These are phyloP conservation scores for Hestina assimilis DNA, from an alignment of 1,140 invertebrate species.

Conservation along the genomic window DNA sequence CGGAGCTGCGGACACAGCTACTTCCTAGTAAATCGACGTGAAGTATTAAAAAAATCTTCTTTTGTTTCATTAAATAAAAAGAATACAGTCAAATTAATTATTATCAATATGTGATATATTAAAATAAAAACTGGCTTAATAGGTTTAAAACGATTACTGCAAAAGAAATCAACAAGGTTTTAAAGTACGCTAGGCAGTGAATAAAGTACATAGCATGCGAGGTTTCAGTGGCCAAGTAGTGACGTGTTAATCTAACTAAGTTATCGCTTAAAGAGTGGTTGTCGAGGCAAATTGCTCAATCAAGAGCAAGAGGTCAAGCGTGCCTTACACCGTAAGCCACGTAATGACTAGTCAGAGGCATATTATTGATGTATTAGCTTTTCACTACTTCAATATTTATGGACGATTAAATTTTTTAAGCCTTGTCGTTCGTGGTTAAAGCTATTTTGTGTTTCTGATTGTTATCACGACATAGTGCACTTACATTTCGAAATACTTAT, in stretches of 20 bases:
- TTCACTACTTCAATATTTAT: slow-evolving; percentile 42
- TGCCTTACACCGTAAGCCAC: slow-evolving; percentile 53
- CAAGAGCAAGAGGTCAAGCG: slow-evolving; percentile 54
- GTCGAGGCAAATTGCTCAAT: slow-evolving; percentile 64
- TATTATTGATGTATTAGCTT: slow-evolving; percentile 39
- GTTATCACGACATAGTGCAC: background rate
- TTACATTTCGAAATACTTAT: background rate
- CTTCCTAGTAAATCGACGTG: too few species aligned
- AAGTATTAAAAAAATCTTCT: too few species aligned
- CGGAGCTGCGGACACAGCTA: too few species aligned
- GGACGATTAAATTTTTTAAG: slow-evolving; percentile 22
- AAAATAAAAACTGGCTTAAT: too few species aligned
- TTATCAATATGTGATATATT: too few species aligned
- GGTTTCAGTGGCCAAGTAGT: slow-evolving; percentile 30
- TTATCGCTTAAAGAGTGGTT: slow-evolving; percentile 48
- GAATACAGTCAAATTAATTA: too few species aligned
- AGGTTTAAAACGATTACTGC: too few species aligned
- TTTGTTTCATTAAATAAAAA: too few species aligned
- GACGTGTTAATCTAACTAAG: slow-evolving; percentile 57
- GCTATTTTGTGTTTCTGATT: background rate
- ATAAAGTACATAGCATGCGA: slow-evolving; percentile 15
- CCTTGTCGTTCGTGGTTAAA: background rate
- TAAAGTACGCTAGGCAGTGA: background rate
- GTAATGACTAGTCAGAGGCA: slow-evolving; percentile 45
- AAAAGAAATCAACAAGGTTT: too few species aligned